phyloP scores from a whole-genome alignment of 2,888 invertebrate genomes.

The Calameuta pallipes region DNA sequence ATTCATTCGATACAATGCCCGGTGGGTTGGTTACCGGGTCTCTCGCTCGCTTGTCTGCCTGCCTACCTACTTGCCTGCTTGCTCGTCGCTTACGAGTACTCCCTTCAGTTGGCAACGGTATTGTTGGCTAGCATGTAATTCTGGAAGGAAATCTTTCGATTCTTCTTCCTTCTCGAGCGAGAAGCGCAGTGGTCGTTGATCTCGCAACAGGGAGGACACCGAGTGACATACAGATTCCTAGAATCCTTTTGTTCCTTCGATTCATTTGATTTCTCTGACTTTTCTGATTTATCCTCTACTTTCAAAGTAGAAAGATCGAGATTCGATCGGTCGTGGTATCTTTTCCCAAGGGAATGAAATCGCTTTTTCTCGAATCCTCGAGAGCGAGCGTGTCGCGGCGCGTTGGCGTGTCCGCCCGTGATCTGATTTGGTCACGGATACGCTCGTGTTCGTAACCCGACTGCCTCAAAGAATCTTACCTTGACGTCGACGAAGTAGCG shows the following conservation, averaged over 20 bases:
- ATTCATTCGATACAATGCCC: not conserved
- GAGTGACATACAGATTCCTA: conserved; percentile 8
- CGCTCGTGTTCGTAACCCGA: conserved; percentile 46
- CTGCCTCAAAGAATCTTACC: conserved; percentile 2
- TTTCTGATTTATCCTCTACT: not conserved
- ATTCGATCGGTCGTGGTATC: conserved; percentile 2
- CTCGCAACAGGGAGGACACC: conserved; percentile 13
- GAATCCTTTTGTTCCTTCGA: not conserved
- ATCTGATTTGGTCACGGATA: conserved; percentile 52
- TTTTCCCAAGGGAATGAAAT: conserved; percentile 1
- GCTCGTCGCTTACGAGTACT: not conserved
- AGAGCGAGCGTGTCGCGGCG: conserved; percentile 5
- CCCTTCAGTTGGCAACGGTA: not conserved
- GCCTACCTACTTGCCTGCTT: not conserved
- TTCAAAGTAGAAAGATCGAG: not conserved
- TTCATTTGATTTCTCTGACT: not conserved
- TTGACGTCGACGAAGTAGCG: conserved; percentile 3
- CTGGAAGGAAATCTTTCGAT: not conserved
- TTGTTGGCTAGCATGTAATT: not conserved
- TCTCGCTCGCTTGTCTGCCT: not conserved
- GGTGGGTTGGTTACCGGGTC: not conserved
- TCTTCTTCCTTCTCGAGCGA: not conserved
- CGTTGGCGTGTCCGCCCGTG: conserved; percentile 25
- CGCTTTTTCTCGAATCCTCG: not conserved
- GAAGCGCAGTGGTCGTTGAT: not conserved